phyloP scores from a whole-genome alignment of 2,888 invertebrate species.

The Laothoe populi region DNA sequence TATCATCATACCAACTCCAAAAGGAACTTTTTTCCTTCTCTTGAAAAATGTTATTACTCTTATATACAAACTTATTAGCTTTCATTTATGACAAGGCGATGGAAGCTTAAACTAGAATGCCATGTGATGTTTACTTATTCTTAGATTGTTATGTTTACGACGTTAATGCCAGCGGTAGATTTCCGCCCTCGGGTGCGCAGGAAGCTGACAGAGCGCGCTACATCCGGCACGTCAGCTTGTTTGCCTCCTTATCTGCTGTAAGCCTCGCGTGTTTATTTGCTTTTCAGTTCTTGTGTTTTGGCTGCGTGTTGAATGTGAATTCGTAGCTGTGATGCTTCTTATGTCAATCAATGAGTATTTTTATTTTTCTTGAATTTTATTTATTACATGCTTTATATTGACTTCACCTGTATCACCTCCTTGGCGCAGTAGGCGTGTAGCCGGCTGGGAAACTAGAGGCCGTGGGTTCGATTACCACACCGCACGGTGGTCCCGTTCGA shows the following conservation, averaged over 20 bases:
- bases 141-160: constrained; percentile 35
- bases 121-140: constrained; percentile 25
- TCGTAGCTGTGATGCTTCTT: neutral
- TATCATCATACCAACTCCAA: too few species aligned
- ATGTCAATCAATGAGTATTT: neutral
- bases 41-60: neutral
- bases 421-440: too few species aligned
- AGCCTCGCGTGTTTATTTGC: constrained; percentile 55
- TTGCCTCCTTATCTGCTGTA: constrained; percentile 59
- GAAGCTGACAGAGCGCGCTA: constrained; percentile 61
- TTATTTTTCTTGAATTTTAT: too few species aligned
- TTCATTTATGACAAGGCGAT: neutral
- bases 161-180: constrained; percentile 41
- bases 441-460: too few species aligned
- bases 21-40: too few species aligned
- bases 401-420: too few species aligned
- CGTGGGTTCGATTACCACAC: too few species aligned
- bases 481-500: too few species aligned
- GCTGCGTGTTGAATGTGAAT: neutral
- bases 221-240: constrained; percentile 71
- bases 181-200: constrained; percentile 52
- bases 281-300: constrained; percentile 43
- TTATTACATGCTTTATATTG: too few species aligned
- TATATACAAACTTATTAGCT: neutral
- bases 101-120: constrained; percentile 11